Base-by-base conservation (phyloP, 1,140 invertebrate genomes). In the Drosophila sproati region DNA sequence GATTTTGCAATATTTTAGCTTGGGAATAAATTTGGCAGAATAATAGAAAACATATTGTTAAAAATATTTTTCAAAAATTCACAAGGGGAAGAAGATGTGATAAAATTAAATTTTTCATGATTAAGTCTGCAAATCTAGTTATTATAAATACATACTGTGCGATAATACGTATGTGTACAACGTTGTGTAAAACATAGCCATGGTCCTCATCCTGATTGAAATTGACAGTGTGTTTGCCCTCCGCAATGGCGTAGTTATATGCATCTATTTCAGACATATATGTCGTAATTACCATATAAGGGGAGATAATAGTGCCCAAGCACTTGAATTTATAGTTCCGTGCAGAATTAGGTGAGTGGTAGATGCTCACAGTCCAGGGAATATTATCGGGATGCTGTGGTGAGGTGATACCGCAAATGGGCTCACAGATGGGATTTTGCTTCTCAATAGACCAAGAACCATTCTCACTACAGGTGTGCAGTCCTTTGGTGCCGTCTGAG, bases 281-380 rank as follows among this genome's bases (percentile, higher is more conserved):
- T 3, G 29, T 2, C 7, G 50, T 64, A 3, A 54, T 32, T 2
- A 54, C 61, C 10, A 34, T 6, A 31, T 43, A 7, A 2, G 35
- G 2, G 20, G 61, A 34, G 2, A 64, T 2, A 20, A 64, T 54
- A 0, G 50, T 64, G 61, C 61, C 48, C 29, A 54, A 3, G 50
- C 61, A 54, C 5, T 91, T 92, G 47, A 93, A 56, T 0, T 8
- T 7, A 48, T 71, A 80, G 4, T 10, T 0, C 1, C 37, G 43
- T 2, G 60, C 10, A 10, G 1, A 7, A 3, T 8, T 6, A 0
- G 20, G 37, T 6, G 2, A 34, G 0, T 71, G 59, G 37, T 35
- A 82, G 3, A 82, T 35, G 43, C 60, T 86, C 2, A 78, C 69
- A 31, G 57, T n/a, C 85, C 85, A 82, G 0, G 75, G 85, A 1